Conservation (phyloP, 2,797 vertebrate species). For the Cossypha caffra region DNA sequence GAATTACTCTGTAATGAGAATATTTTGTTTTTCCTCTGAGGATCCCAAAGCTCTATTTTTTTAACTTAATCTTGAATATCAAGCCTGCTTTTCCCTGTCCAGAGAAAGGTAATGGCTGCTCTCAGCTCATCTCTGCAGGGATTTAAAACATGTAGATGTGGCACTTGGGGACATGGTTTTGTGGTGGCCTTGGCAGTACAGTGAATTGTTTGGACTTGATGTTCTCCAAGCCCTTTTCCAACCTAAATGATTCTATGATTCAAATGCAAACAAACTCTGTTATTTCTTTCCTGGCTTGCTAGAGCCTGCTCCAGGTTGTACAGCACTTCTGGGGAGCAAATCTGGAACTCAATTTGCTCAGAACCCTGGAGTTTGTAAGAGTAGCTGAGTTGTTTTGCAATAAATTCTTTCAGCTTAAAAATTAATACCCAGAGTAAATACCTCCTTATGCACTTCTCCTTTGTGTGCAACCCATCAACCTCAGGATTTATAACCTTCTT, state of each 20-base stretch:
- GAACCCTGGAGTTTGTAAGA: background rate
- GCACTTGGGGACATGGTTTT: background rate
- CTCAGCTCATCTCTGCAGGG: background rate
- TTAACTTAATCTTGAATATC: background rate
- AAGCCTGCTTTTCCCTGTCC: background rate
- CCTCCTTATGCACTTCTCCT: background rate
- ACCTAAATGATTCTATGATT: background rate
- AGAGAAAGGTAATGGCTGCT: background rate
- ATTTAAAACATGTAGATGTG: background rate
- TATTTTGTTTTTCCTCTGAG: background rate
- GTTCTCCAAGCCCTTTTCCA: background rate
- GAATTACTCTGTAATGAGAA: background rate
- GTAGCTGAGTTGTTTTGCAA: background rate
- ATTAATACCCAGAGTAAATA: conserved; percentile 32
- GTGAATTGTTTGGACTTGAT: background rate
- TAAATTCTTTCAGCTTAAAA: background rate
- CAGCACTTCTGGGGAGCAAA: background rate
- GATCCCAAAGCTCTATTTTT: background rate
- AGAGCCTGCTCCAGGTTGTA: background rate
- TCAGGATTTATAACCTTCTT: conserved; percentile 39
- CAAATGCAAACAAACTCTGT: background rate
- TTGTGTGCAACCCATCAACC: background rate
- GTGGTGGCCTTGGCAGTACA: background rate
- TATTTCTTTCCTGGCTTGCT: background rate
- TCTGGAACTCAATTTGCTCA: background rate